Percentiles rank a stretch among this genome's conserved stretches.
These are phyloP conservation scores for Regulus satrapa DNA, from an alignment of 2,113 vertebrate species.

Conservation along the genomic window DNA sequence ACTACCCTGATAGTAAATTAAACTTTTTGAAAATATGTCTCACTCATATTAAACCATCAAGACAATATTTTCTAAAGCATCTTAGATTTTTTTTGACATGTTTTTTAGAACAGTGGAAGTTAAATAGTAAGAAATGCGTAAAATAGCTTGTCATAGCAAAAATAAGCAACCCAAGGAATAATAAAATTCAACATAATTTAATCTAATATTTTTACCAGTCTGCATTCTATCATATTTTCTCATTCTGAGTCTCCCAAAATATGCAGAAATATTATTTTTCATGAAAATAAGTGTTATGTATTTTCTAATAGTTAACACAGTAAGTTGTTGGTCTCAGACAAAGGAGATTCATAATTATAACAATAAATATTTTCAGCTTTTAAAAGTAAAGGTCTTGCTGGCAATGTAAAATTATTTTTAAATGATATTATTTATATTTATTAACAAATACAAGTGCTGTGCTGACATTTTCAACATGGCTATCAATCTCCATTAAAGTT, in stretches of 20 bases:
- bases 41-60: background rate
- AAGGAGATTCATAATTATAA: background rate
- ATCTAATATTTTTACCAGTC: background rate
- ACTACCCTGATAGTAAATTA: background rate
- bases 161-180: background rate
- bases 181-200: background rate
- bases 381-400: background rate
- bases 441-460: background rate
- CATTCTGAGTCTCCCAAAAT: background rate
- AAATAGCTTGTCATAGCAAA: background rate
- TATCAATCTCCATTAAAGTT: background rate
- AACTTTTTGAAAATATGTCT: background rate
- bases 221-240: background rate
- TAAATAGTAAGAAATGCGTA: background rate
- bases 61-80: background rate
- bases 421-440: background rate
- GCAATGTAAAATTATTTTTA: background rate
- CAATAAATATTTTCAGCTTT: background rate
- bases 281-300: background rate
- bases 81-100: fast-evolving
- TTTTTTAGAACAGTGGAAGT: background rate
- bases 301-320: background rate
- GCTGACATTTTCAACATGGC: constrained; percentile 22
- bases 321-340: background rate
- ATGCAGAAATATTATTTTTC: background rate